Percentiles rank a stretch among this genome's conserved stretches.
Conservation (phyloP, 2,888 invertebrate genomes). For the Pantelozetes paolii region DNA sequence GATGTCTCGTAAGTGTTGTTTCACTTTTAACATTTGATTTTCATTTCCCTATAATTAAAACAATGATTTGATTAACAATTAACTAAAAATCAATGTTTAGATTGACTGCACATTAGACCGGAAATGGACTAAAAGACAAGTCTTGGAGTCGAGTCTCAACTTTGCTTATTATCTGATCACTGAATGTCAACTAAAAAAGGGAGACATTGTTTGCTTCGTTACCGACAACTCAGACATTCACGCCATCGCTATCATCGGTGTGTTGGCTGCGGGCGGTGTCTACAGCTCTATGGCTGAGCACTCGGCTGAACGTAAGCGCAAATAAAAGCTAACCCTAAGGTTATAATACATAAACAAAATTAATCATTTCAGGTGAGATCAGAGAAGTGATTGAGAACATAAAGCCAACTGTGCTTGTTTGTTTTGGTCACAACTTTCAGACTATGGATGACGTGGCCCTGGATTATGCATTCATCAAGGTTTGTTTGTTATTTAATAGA, state of each 20-base stretch:
- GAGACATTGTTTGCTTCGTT: neutral
- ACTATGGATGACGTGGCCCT: neutral
- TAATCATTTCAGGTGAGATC: neutral
- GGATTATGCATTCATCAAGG: neutral
- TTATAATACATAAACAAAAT: neutral
- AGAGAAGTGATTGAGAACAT: conserved; percentile 3
- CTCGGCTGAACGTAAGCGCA: neutral
- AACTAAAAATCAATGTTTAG: too few relatives aligned
- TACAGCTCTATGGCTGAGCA: neutral
- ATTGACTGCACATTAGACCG: neutral
- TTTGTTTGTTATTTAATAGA: neutral
- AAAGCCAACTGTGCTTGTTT: conserved; percentile 4
- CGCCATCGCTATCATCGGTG: neutral
- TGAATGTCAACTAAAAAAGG: neutral
- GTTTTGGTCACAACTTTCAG: neutral
- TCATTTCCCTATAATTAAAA: too few relatives aligned
- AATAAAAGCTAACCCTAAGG: neutral
- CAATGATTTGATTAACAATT: too few relatives aligned
- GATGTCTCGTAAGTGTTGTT: conserved; percentile 3
- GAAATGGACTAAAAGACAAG: neutral
- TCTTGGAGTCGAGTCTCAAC: neutral
- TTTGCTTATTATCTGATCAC: conserved; percentile 3
- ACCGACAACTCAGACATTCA: neutral
- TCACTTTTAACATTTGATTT: too few relatives aligned
- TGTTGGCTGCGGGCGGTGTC: neutral